These are phyloP conservation scores for Paramormyrops hopkinsi DNA, from an alignment of 2,797 vertebrate species.

Conservation along the genomic window DNA sequence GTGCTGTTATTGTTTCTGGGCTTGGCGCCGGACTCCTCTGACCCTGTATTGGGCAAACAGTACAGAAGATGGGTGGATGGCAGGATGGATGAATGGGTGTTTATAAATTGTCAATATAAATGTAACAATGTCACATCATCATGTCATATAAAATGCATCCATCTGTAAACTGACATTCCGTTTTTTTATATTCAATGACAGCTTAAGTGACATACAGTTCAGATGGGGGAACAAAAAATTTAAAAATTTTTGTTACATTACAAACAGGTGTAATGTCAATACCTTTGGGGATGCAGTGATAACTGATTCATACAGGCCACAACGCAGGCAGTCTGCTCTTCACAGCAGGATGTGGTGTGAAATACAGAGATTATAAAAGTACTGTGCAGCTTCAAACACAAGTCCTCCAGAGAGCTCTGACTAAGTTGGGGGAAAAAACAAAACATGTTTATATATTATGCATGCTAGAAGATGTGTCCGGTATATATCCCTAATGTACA, in stretches of 20 bases:
- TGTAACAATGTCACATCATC: not conserved
- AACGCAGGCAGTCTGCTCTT: not conserved
- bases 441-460: not conserved
- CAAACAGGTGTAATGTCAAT: not conserved
- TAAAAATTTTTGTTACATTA: not conserved
- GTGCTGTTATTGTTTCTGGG: not conserved
- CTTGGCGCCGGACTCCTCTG: not conserved
- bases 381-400: not conserved
- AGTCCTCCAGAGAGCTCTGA: not conserved
- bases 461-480: not conserved
- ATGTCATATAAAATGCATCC: not conserved
- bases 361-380: not conserved
- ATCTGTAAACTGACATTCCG: not conserved
- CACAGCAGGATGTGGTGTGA: not conserved
- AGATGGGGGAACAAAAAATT: not conserved
- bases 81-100: not conserved
- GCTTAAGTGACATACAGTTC: not conserved
- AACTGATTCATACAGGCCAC: not conserved
- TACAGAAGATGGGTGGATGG: not conserved
- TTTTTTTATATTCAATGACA: not conserved
- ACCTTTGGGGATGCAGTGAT: not conserved
- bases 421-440: not conserved
- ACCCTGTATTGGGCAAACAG: not conserved
- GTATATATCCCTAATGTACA: not conserved
- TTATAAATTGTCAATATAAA: not conserved